Evolutionary conservation across 2,888 invertebrate genomes (phyloP).

Genomic region (Gortyna flavago): DNA sequence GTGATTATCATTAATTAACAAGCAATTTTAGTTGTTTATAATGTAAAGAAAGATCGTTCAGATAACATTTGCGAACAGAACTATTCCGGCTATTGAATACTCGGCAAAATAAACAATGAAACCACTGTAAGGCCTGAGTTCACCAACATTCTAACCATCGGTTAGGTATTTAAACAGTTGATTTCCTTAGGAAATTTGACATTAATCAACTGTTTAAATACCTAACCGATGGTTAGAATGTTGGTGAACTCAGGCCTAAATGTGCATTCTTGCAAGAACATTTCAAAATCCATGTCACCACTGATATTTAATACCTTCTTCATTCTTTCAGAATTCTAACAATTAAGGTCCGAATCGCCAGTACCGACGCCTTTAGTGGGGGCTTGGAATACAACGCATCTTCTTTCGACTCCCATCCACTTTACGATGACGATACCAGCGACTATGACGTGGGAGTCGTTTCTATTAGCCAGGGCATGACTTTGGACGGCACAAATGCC

Average conservation of each 20-base stretch:
- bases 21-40: not conserved
- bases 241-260: no score
- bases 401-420: constrained; percentile 76
- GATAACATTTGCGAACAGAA: not conserved
- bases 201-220: no score
- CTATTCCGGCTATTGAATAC: not conserved
- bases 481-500: constrained; percentile 74
- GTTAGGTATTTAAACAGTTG: no score
- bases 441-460: constrained; percentile 87
- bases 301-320: not conserved
- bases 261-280: not conserved
- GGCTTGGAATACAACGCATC: constrained; percentile 81
- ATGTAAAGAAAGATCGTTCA: not conserved
- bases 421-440: constrained; percentile 76
- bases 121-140: no score
- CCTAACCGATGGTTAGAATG: no score
- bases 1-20: no score
- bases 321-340: constrained; percentile 75
- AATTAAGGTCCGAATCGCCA: constrained; percentile 82
- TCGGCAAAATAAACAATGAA: not conserved
- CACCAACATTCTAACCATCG: no score
- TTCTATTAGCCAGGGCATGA: constrained; percentile 75
- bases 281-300: not conserved
- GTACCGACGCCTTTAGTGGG: constrained; percentile 76
- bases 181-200: no score